Conservation (phyloP, 2,797 vertebrate species). For the Lutra lutra region DNA sequence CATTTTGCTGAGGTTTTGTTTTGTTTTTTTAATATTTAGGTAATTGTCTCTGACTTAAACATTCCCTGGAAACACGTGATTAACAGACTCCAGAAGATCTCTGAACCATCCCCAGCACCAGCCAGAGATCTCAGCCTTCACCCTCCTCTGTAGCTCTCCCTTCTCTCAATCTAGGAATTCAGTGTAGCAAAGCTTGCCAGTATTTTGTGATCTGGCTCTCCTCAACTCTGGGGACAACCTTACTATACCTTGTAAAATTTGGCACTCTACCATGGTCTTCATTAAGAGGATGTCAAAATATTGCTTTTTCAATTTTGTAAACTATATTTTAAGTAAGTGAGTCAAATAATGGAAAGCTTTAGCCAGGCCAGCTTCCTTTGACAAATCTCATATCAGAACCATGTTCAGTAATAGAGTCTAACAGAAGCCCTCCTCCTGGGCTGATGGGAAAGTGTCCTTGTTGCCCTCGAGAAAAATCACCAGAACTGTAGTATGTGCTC, state of each 20-base stretch:
- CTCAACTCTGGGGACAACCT: not conserved
- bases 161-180: not conserved
- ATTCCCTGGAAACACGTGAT: not conserved
- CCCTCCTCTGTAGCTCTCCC: not conserved
- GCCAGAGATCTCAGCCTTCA: not conserved
- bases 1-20: not conserved
- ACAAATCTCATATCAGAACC: constrained; percentile 5
- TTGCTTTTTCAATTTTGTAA: not conserved
- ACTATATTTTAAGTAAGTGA: constrained; percentile 18
- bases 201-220: not conserved
- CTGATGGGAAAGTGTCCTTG: constrained; percentile 15
- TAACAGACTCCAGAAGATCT: not conserved
- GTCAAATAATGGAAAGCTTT: constrained; percentile 12
- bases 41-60: not conserved
- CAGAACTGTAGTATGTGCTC: not conserved
- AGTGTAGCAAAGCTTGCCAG: not conserved
- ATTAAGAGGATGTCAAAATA: not conserved
- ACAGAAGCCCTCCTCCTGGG: not conserved
- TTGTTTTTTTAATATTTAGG: not conserved
- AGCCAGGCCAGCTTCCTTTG: not conserved
- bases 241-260: not conserved
- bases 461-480: not conserved
- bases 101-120: not conserved
- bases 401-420: not conserved
- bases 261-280: not conserved